Conservation (phyloP, 2,113 vertebrate genomes). For the Alligator sinensis region DNA sequence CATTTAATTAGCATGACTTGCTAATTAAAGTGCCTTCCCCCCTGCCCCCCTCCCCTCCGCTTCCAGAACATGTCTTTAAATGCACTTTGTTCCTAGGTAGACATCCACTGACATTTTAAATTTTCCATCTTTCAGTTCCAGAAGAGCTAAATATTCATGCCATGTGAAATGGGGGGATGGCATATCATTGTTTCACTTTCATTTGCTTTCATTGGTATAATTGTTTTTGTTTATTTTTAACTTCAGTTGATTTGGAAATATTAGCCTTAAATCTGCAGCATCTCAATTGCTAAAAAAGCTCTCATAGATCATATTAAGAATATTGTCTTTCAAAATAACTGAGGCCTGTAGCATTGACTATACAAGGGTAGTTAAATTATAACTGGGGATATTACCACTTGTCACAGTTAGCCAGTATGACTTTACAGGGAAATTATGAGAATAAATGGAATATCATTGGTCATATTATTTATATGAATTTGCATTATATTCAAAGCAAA, state of each 20-base stretch:
- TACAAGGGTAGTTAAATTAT: not conserved
- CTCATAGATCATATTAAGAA: not conserved
- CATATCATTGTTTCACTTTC: not conserved
- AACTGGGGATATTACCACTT: not conserved
- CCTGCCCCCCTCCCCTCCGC: too few relatives aligned
- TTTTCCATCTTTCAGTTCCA: not conserved
- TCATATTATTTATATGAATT: not conserved
- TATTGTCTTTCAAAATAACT: not conserved
- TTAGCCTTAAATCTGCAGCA: not conserved
- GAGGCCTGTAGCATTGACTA: not conserved
- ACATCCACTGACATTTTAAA: not conserved
- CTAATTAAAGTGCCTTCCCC: too few relatives aligned
- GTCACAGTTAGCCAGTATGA: not conserved
- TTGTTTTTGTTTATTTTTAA: conserved; percentile 6
- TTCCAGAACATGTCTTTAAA: too few relatives aligned
- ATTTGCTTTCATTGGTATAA: not conserved
- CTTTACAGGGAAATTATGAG: not conserved
- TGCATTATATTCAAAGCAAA: not conserved
- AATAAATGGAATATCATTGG: not conserved
- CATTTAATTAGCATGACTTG: too few relatives aligned
- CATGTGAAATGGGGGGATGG: not conserved
- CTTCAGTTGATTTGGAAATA: not conserved
- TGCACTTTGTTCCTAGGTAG: not conserved
- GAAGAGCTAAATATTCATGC: not conserved
- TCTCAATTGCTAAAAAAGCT: not conserved